A percentile compares a stretch with the other conserved stretches of the same genome.
Evolutionary conservation across 2,888 invertebrate species (phyloP).

Genomic region (Thalpophila matura): DNA sequence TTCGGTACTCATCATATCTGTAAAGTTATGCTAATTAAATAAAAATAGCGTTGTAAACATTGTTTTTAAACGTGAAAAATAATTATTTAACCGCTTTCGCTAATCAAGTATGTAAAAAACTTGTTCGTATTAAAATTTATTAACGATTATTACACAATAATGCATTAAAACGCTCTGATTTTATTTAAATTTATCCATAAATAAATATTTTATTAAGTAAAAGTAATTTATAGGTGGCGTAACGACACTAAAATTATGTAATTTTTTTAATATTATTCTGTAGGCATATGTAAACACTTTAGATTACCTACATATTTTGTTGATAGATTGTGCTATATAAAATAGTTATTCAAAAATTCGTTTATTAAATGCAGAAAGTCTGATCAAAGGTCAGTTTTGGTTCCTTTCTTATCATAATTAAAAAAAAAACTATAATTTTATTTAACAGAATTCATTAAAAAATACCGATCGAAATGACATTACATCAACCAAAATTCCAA

Average conservation of each 20-base stretch:
- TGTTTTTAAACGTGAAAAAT: background rate
- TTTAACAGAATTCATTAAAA: background rate
- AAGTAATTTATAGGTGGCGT: slow-evolving; percentile 6
- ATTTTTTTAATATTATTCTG: slow-evolving; percentile 14
- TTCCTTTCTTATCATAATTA: no score
- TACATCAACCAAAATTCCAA: slow-evolving; percentile 4
- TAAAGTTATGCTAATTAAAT: no score
- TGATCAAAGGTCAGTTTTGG: no score
- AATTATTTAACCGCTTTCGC: background rate
- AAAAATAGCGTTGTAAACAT: no score
- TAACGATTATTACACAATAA: slow-evolving; percentile 4
- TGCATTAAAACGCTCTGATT: slow-evolving; percentile 11
- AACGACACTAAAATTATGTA: slow-evolving; percentile 5
- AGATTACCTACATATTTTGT: no score
- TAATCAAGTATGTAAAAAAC: background rate
- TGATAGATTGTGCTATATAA: no score
- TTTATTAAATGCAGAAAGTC: no score
- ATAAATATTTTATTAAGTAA: slow-evolving; percentile 37
- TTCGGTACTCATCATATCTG: no score
- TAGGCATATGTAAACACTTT: no score
- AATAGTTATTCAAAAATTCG: no score
- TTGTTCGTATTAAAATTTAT: background rate
- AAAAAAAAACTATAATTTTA: no score
- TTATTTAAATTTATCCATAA: slow-evolving; percentile 22
- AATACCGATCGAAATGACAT: background rate